Evolutionary conservation across 2,888 invertebrate species (phyloP), one percentile per base, ranked within the genome.

Genomic region (Tridacna gigas): DNA sequence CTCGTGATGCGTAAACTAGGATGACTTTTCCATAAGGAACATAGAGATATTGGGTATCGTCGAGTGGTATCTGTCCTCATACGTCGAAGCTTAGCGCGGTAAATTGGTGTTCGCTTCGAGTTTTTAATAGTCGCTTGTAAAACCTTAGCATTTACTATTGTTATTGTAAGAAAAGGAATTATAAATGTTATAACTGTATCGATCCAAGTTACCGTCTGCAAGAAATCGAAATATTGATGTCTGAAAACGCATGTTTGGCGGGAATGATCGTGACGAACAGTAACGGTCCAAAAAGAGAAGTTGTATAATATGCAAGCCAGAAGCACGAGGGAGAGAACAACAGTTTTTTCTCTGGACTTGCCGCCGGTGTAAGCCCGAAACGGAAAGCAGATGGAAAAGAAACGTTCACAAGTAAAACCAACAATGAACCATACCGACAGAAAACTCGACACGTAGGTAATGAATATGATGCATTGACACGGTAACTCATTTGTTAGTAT

Each of bases 341-440:
- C 86, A 7, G 88, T 37, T 61, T 89, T 91, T 67, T 91, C 91
- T 25, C 90, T 85, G 15, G 79, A 79, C 22, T 83, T 84, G 0
- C 90, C 89, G 67, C 91, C 91, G 18, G 91, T 71, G 48, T 87
- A 61, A 0, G 82, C 85, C 13, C 90, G 82, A 18, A 97, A 94
- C 0, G 97, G 97, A 94, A 97, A 97, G 87, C 96, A 95, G 0
- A 98, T 97, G 0, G 97, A 98, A 7, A 98, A 96, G 93, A 97
- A 97, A 18, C 98, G 96, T 93, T 98, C 98, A 1, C 97, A 96
- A 0, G 98, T 98, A 93, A 98, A 98, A 0, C 97, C 97, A 4
- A 97, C 97, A 22, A 97, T 97, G 84, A 97, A 96, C 97, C 98
- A 98, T 0, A 97, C 97, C 90, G 97, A 97, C 80, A 97, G 95